Base-by-base conservation (phyloP, 2,113 vertebrate genomes). In the Crocuta crocuta region DNA sequence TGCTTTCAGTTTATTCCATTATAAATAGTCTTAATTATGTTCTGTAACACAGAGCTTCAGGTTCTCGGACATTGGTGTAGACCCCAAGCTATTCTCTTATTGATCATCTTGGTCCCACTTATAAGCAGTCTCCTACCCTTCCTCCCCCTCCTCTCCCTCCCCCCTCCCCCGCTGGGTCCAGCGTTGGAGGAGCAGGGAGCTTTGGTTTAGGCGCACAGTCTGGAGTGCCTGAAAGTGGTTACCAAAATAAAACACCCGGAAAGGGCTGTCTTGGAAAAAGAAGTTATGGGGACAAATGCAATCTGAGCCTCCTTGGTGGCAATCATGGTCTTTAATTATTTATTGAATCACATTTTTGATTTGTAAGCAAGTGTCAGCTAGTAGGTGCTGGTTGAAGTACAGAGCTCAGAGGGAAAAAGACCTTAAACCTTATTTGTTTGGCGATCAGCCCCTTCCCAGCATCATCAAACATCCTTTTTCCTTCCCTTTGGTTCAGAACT, bases 281-380 rank as follows among this genome's bases (percentile, higher is more conserved):
- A 33, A 26, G 2, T 61, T 70, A 0, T 35, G 53, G 84, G 11
- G 15, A 88, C 21, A 89, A 94, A 98, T 45, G 26, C 28, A 95
- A 10, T 80, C 93, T 66, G 71, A 96, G 88, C 39, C 61, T 96
- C 15, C 7, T 78, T 82, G 26, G n/a, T 93, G 39, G 45, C 45
- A 98, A 98, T 98, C 96, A 97, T 1, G 16, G 31, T 61, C 76
- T 98, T 98, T 98, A 98, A 98, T 98, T 63, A 97, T 94, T 70
- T 83, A 84, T 86, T 66, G 81, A 94, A 50, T 81, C 33, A 85
- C 21, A 76, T 55, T 84, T 92, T 88, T 97, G 89, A 97, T 98
- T 98, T 93, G 86, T 93, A 83, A 96, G 95, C 91, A 45, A 85
- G 45, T 82, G 15, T n/a, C 50, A 92, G 83, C 48, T 70, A 28